Base-by-base conservation (phyloP, 2,113 vertebrate genomes). In the Hyperoodon ampullatus region DNA sequence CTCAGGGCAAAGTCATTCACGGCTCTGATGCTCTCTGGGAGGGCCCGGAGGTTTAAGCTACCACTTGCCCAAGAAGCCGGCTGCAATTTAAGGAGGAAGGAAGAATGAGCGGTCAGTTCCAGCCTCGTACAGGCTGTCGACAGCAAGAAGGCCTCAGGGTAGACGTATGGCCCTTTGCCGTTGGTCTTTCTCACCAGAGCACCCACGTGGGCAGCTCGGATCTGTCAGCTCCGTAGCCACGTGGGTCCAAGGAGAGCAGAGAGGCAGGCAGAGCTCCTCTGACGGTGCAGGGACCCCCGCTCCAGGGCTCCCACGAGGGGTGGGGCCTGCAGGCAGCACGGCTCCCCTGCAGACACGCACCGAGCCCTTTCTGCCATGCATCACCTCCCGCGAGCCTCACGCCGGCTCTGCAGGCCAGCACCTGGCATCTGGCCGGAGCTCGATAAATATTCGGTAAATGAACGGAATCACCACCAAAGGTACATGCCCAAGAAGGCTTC, bases 371-470 rank as follows among this genome's bases (percentile, higher is more conserved):
- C 61, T 35, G 30, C 42, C 70, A 42, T 68, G 28, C 0, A 0
- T 33, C 61, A 65, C 42, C 39, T 83, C 35, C 78, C 44, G n/a
- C 16, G 11, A 66, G 55, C 55, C 72, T 71, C 47, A 77, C 18
- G 5, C 13, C 10, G 9, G 26, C 60, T 86, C 84, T 84, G 55
- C 28, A 60, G 16, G 50, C 28, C 26, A 58, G 74, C 42, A 91
- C 58, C 26, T 33, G 18, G 74, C 24, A 68, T 78, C 50, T 63
- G 74, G 35, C 18, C 13, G 14, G 16, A 23, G 18, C 84, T 90
- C 16, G 18, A n/a, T 39, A 84, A 96, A 75, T 91, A 95, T 88
- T 75, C 85, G 93, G n/a, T 26, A n/a, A 90, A 23, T 24, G 39
- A 91, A 90, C 8, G 0, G 88, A 71, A 47, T 35, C 33, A 53